A percentile compares a stretch with the other conserved stretches of the same genome.
Evolutionary conservation across 2,113 vertebrate genomes (phyloP).

Genomic region (Cephalophus harveyi): DNA sequence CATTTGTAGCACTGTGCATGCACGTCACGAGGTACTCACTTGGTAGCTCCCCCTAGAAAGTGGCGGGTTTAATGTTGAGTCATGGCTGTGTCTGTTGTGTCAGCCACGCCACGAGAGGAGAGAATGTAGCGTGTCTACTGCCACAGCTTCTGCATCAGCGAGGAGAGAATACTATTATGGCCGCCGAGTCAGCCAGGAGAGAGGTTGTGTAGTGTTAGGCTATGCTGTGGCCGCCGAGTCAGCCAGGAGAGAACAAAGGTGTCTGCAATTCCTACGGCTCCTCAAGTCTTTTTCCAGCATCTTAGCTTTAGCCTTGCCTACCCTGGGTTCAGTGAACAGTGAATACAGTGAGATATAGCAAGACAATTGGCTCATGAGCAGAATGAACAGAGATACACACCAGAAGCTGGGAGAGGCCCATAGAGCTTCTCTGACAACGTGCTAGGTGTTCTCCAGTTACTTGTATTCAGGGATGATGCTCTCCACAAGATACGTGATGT

Average conservation of each 20-base stretch:
- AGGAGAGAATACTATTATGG: not conserved
- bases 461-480: not conserved
- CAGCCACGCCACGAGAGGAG: not conserved
- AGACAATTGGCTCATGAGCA: not conserved
- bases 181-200: not conserved
- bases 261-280: not conserved
- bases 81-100: not conserved
- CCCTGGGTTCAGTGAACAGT: not conserved
- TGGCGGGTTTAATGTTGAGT: fast-evolving
- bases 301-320: not conserved
- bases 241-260: not conserved
- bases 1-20: fast-evolving
- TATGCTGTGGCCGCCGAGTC: not conserved
- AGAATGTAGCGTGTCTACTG: not conserved
- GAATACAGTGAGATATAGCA: not conserved
- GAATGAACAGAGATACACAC: not conserved
- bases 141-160: not conserved
- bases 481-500: no score
- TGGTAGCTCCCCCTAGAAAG: not conserved
- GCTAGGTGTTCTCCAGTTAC: no score
- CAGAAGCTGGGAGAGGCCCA: not conserved
- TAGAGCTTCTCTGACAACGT: not conserved
- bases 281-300: not conserved
- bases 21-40: fast-evolving
- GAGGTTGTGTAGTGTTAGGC: not conserved